Conservation (phyloP, 2,113 vertebrate species). For the Anhinga rufa region DNA sequence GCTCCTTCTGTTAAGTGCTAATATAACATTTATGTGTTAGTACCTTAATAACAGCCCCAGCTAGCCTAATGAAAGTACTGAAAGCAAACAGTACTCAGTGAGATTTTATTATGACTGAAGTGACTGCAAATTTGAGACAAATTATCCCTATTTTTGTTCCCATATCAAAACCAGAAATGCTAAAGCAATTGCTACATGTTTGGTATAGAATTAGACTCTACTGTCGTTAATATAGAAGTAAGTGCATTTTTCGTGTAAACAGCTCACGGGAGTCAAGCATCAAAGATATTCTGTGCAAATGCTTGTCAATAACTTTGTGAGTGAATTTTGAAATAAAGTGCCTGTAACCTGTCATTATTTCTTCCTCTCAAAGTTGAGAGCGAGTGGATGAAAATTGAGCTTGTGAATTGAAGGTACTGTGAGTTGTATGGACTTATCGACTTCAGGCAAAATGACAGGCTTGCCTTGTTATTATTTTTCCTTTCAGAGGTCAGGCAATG, state of each 20-base stretch:
- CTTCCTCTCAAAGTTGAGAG: conserved; percentile 85
- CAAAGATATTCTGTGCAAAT: conserved; percentile 73
- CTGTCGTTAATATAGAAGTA: conserved; percentile 85
- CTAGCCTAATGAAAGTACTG: conserved; percentile 80
- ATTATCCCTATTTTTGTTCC: conserved; percentile 79
- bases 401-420: conserved; percentile 88
- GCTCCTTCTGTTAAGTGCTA: conserved; percentile 85
- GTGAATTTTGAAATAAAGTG: conserved; percentile 93
- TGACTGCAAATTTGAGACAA: conserved; percentile 79
- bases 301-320: conserved; percentile 86
- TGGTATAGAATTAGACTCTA: conserved; percentile 83
- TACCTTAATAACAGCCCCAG: conserved; percentile 78
- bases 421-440: conserved; percentile 89
- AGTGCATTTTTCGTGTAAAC: conserved; percentile 84
- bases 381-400: conserved; percentile 94
- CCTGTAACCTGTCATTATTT: conserved; percentile 92
- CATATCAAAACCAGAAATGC: conserved; percentile 75
- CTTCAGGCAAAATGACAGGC: conserved; percentile 83
- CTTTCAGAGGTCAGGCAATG: conserved; percentile 86
- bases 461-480: conserved; percentile 90
- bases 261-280: conserved; percentile 78
- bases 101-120: conserved; percentile 82
- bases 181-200: conserved; percentile 77
- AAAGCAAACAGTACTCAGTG: conserved; percentile 79
- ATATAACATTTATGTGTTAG: conserved; percentile 90